Evolutionary conservation across 2,888 invertebrate species (phyloP).

Genomic region (Drosophila macrospina): DNA sequence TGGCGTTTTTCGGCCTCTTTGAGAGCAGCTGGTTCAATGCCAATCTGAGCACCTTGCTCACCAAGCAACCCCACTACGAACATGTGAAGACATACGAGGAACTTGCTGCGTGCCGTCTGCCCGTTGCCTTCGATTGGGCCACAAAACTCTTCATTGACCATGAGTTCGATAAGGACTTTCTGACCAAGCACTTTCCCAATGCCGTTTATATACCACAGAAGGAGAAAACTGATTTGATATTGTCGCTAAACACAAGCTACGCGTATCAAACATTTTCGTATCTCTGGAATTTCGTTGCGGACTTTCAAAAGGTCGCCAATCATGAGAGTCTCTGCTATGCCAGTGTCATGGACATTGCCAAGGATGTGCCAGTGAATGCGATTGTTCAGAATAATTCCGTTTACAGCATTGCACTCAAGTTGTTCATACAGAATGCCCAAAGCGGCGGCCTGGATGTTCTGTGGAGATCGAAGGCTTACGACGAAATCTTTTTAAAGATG

Average conservation of each 20-base stretch:
- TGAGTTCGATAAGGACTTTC: not conserved
- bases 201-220: not conserved
- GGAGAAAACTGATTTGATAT: conserved; percentile 9
- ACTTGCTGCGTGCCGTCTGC: not conserved
- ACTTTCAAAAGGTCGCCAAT: conserved; percentile 15
- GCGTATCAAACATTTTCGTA: conserved; percentile 29
- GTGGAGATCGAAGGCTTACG: not conserved
- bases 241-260: conserved; percentile 43
- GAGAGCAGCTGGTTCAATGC: conserved; percentile 1
- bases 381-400: conserved; percentile 44
- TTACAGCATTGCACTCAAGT: conserved; percentile 32
- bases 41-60: conserved; percentile 3
- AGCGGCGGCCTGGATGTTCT: not conserved
- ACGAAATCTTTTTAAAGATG: not conserved
- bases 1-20: conserved; percentile 21
- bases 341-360: not conserved
- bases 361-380: conserved; percentile 6
- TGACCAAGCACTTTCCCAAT: conserved; percentile 13
- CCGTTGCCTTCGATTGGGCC: not conserved
- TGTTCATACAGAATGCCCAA: conserved; percentile 10
- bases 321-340: conserved; percentile 35
- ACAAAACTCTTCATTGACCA: not conserved
- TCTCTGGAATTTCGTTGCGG: not conserved
- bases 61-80: not conserved
- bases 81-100: not conserved